Evolutionary conservation across 2,797 vertebrate genomes (phyloP).

Genomic region (Glyptemys insculpta): DNA sequence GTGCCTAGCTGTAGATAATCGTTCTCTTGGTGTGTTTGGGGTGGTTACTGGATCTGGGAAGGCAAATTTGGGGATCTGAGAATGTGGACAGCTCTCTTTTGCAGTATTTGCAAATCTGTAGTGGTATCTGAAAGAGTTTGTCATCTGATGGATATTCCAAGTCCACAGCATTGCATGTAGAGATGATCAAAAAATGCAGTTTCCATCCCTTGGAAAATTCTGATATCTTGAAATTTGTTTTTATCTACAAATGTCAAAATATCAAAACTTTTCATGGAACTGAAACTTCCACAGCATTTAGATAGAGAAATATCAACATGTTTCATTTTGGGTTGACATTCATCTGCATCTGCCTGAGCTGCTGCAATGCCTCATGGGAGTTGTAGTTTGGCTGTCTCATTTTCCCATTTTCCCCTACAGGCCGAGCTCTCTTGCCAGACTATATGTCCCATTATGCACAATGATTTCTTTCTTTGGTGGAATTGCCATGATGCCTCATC

Average conservation of each 20-base stretch:
- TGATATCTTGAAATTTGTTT: not conserved
- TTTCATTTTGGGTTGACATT: not conserved
- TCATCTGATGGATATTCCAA: not conserved
- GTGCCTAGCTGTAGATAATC: too few relatives aligned
- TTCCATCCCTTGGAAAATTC: not conserved
- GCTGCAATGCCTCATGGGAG: not conserved
- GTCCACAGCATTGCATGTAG: not conserved
- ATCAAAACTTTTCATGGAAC: not conserved
- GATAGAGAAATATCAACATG: not conserved
- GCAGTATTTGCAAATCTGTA: not conserved
- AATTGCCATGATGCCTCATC: not conserved
- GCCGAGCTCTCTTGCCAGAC: not conserved
- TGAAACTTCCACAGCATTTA: not conserved
- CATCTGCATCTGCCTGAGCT: accelerated
- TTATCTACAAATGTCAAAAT: not conserved
- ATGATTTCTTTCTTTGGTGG: not conserved
- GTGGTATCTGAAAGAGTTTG: not conserved
- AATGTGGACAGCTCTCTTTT: not conserved
- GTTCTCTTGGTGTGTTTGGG: too few relatives aligned
- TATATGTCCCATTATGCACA: not conserved
- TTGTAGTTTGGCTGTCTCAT: not conserved
- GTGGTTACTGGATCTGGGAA: too few relatives aligned
- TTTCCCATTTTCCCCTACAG: not conserved
- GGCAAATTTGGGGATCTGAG: too few relatives aligned
- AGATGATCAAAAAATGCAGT: not conserved